Evolutionary conservation across 2,888 invertebrate species (phyloP).

Genomic region (Patella caerulea): DNA sequence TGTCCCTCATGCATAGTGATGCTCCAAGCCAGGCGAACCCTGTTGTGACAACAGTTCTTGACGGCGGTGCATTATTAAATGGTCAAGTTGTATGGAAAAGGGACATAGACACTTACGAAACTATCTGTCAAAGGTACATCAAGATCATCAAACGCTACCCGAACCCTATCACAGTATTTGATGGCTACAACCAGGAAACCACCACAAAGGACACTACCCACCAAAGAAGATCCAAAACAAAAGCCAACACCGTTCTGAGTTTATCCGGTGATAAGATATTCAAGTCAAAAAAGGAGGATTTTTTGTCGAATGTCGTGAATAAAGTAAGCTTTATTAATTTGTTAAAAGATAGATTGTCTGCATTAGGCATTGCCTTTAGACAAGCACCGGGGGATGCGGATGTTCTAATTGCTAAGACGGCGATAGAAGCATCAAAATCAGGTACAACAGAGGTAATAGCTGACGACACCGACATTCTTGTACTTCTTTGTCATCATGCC

Average conservation of each 20-base stretch:
- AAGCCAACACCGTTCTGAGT: conserved; percentile 26
- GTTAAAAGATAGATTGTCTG: conserved; percentile 18
- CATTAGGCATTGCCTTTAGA: too few relatives aligned
- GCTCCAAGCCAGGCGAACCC: not conserved
- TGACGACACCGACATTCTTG: conserved; percentile 41
- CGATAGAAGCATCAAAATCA: conserved; percentile 25
- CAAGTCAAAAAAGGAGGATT: conserved; percentile 41
- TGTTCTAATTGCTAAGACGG: conserved; percentile 43
- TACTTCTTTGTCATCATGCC: conserved; percentile 31
- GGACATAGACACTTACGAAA: conserved; percentile 18
- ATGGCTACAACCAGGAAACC: conserved; percentile 33
- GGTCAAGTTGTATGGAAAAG: conserved; percentile 24
- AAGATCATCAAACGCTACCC: conserved; percentile 17
- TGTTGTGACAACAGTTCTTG: conserved; percentile 19
- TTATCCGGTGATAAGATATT: conserved; percentile 38
- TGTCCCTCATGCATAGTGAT: conserved; percentile 7
- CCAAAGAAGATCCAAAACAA: conserved; percentile 23
- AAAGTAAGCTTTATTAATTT: conserved; percentile 45
- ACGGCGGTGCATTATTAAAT: conserved; percentile 33
- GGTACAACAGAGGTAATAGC: conserved; percentile 27
- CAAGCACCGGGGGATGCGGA: conserved; percentile 37
- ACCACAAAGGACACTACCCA: conserved; percentile 37
- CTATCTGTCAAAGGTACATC: conserved; percentile 20
- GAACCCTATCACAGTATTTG: conserved; percentile 35
- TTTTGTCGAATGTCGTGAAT: conserved; percentile 45